Conservation (phyloP, 2,888 invertebrate genomes). For the Acleris sparsana region DNA sequence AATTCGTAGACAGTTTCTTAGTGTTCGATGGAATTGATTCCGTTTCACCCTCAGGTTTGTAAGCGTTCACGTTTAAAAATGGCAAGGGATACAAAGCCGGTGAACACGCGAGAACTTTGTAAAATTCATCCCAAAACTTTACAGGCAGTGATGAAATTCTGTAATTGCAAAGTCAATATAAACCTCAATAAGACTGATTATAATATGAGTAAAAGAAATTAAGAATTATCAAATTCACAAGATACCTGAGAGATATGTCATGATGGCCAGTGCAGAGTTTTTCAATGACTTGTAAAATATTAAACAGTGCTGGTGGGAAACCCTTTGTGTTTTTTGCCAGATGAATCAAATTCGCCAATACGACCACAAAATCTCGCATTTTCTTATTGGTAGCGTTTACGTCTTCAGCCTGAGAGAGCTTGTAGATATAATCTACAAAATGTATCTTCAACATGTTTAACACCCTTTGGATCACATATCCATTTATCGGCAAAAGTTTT, state of each 20-base stretch:
- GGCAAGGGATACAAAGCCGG: constrained; percentile 63
- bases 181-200: too few species aligned
- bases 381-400: constrained; percentile 27
- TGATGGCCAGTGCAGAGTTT: constrained; percentile 47
- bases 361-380: constrained; percentile 34
- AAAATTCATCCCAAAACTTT: constrained; percentile 70
- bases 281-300: constrained; percentile 56
- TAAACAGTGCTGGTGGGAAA: constrained; percentile 60
- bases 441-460: constrained; percentile 55
- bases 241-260: constrained; percentile 54
- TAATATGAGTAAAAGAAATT: neutral
- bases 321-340: constrained; percentile 50
- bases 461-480: constrained; percentile 75
- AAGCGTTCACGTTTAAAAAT: constrained; percentile 52
- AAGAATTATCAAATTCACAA: constrained; percentile 12
- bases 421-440: constrained; percentile 48
- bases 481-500: constrained; percentile 83
- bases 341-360: constrained; percentile 41
- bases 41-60: constrained; percentile 44
- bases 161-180: constrained; percentile 38
- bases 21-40: constrained; percentile 57
- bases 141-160: constrained; percentile 63
- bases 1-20: constrained; percentile 60
- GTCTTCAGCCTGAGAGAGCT: constrained; percentile 39
- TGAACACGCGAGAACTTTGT: constrained; percentile 58